Evolutionary conservation across 2,888 invertebrate genomes (phyloP).

Genomic region (Emmelina monodactyla): DNA sequence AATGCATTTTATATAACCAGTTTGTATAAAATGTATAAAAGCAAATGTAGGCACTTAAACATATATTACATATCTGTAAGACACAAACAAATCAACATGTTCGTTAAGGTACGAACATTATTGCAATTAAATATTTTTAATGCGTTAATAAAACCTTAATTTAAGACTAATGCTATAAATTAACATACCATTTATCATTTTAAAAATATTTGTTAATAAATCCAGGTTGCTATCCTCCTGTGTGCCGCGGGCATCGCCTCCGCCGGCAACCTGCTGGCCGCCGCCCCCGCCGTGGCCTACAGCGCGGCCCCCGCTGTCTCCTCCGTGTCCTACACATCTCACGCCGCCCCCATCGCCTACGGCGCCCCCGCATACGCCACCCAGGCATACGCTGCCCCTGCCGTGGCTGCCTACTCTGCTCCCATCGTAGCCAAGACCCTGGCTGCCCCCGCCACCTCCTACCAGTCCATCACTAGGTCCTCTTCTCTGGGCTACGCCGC

Average conservation of each 20-base stretch:
- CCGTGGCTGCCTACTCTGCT: slow-evolving; percentile 21
- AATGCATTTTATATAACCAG: neutral
- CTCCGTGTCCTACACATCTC: slow-evolving; percentile 25
- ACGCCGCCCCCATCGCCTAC: slow-evolving; percentile 24
- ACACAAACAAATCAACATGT: slow-evolving; percentile 20
- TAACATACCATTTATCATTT: too few relatives aligned
- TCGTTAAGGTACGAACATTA: neutral
- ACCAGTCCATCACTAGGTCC: slow-evolving; percentile 21
- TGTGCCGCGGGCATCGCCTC: slow-evolving; percentile 1
- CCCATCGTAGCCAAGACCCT: slow-evolving; percentile 17
- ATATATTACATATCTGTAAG: slow-evolving; percentile 40
- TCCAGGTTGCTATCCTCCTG: neutral
- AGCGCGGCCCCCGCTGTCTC: slow-evolving; percentile 22
- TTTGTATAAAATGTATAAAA: slow-evolving; percentile 36
- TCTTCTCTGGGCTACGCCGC: slow-evolving; percentile 20
- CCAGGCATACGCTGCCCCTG: slow-evolving; percentile 26
- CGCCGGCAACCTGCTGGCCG: neutral
- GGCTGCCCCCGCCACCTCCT: slow-evolving; percentile 18
- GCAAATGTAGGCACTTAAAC: slow-evolving; percentile 43
- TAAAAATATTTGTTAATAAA: too few relatives aligned
- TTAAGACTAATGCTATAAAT: too few relatives aligned
- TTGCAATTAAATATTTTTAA: too few relatives aligned
- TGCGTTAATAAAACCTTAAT: too few relatives aligned
- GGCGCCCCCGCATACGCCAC: slow-evolving; percentile 16
- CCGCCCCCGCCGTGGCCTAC: slow-evolving; percentile 12